Conservation (phyloP, 1,140 invertebrate species). For the Lordiphosa collinella region DNA sequence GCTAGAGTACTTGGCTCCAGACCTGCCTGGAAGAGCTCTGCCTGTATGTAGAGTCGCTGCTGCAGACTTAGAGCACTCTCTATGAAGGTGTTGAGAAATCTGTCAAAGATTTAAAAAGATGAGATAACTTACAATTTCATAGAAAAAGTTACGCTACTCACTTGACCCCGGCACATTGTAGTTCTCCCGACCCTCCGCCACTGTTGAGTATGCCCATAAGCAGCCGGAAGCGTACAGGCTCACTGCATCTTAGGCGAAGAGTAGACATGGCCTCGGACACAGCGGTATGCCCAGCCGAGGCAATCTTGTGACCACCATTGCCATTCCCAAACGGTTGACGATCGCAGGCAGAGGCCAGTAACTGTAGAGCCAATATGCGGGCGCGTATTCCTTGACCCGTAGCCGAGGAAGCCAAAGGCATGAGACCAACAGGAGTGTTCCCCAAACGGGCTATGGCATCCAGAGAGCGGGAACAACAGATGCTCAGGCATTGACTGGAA, state of each 20-base stretch:
- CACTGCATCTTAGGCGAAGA: constrained; percentile 91
- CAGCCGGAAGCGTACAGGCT: constrained; percentile 94
- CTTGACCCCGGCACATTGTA: constrained; percentile 90
- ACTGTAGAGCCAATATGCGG: constrained; percentile 81
- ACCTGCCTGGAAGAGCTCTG: constrained; percentile 91
- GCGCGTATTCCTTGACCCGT: constrained; percentile 77
- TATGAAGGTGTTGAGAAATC: constrained; percentile 91
- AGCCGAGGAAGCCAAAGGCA: constrained; percentile 90
- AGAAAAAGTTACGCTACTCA: constrained; percentile 7
- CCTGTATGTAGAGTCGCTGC: constrained; percentile 92
- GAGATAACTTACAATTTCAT: neutral
- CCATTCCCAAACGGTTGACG: constrained; percentile 81
- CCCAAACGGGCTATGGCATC: constrained; percentile 88
- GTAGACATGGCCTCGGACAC: constrained; percentile 95
- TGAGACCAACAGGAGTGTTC: constrained; percentile 89
- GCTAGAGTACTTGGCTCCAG: constrained; percentile 86
- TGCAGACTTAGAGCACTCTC: constrained; percentile 87
- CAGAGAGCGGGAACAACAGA: constrained; percentile 87
- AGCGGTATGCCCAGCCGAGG: constrained; percentile 85
- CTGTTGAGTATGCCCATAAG: constrained; percentile 92
- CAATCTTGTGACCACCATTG: constrained; percentile 65
- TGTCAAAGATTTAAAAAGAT: neutral
- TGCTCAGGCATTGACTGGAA: constrained; percentile 88
- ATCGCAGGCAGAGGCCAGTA: constrained; percentile 88
- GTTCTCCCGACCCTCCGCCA: constrained; percentile 84